Percentiles rank a stretch among this genome's conserved stretches.
These are phyloP conservation scores for Anarsia innoxiella DNA, from an alignment of 2,888 invertebrate genomes.

Conservation along the genomic window DNA sequence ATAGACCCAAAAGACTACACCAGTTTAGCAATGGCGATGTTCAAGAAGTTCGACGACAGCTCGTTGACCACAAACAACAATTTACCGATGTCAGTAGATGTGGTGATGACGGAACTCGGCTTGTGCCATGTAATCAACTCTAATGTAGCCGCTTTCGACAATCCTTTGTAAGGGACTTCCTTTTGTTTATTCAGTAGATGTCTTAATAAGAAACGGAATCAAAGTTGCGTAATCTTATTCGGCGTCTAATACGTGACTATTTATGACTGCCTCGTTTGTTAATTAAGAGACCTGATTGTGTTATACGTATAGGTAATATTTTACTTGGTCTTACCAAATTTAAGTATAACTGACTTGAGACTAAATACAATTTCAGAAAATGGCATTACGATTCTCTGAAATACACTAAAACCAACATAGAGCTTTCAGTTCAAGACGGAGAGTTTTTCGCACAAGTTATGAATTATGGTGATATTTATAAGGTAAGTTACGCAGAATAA, in stretches of 20 bases:
- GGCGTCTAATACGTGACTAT: no score
- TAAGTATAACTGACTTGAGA: no score
- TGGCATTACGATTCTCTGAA: slow-evolving; percentile 31
- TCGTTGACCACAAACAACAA: slow-evolving; percentile 40
- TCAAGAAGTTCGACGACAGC: slow-evolving; percentile 35
- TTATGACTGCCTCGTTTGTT: no score
- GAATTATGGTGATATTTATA: slow-evolving; percentile 48
- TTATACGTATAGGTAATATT: neutral
- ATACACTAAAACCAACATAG: slow-evolving; percentile 46
- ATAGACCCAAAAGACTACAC: slow-evolving; percentile 48
- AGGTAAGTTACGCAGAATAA: no score
- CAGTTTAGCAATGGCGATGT: slow-evolving; percentile 35
- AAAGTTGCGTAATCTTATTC: no score
- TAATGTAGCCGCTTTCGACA: slow-evolving; percentile 75
- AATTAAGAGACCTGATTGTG: no score
- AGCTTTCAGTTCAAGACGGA: slow-evolving; percentile 55
- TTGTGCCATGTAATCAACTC: slow-evolving; percentile 82
- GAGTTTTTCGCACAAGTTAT: slow-evolving; percentile 52
- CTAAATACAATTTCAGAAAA: no score
- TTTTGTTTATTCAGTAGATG: no score
- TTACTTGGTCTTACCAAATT: slow-evolving; percentile 10
- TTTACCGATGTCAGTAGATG: slow-evolving; percentile 62
- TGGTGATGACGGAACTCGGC: slow-evolving; percentile 80
- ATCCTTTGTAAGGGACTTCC: slow-evolving; percentile 73
- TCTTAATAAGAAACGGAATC: no score